Conservation (phyloP, 2,113 vertebrate species). For the Isichthys henryi region DNA sequence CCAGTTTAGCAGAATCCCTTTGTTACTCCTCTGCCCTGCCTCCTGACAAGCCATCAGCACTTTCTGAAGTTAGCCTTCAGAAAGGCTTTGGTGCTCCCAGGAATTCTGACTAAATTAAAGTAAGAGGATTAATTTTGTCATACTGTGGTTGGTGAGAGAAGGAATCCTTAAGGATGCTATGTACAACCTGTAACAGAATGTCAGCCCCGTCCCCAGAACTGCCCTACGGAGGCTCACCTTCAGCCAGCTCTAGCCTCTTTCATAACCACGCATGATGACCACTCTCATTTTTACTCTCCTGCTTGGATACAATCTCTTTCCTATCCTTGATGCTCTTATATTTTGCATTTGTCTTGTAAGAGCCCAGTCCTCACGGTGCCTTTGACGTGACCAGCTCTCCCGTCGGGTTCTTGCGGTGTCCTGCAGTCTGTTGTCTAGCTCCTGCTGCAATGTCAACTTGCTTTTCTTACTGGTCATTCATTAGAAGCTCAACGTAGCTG, state of each 20-base stretch:
- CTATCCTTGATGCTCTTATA: neutral
- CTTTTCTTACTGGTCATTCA: neutral
- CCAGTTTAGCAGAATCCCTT: neutral
- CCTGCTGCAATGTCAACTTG: neutral
- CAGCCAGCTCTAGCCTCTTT: neutral
- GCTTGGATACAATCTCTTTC: neutral
- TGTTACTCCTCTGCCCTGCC: neutral
- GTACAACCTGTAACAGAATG: neutral
- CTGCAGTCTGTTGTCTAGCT: neutral
- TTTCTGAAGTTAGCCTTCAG: conserved; percentile 22
- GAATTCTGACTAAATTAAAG: conserved; percentile 28
- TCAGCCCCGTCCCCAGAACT: neutral
- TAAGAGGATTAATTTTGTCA: conserved; percentile 29
- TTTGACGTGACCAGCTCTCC: neutral
- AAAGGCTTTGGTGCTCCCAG: conserved; percentile 14
- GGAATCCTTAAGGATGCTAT: neutral
- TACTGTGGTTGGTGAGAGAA: neutral
- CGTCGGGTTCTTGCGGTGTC: neutral
- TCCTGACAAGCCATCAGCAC: conserved; percentile 13
- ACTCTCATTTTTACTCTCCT: neutral
- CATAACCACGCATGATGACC: neutral
- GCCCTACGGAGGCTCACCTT: neutral
- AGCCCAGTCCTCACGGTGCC: neutral
- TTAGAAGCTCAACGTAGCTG: neutral
- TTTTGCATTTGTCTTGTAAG: neutral